These are phyloP conservation scores for Gallinago paraguaiae DNA, from an alignment of 2,113 vertebrate species.

Conservation along the genomic window DNA sequence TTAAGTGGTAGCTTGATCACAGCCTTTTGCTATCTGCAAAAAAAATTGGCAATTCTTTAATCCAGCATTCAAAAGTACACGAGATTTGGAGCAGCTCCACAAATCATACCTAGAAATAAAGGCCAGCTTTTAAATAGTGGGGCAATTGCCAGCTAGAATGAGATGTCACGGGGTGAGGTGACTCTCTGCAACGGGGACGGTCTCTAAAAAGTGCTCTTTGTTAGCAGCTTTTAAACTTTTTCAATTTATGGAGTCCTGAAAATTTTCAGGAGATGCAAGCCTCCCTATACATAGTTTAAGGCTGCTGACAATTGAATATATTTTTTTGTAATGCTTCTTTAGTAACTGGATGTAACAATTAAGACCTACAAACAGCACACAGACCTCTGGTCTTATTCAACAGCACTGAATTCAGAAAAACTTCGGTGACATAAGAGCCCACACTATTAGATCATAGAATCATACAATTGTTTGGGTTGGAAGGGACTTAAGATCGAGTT, in stretches of 20 bases:
- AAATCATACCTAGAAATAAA: background rate
- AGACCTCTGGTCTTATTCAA: background rate
- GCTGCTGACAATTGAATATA: background rate
- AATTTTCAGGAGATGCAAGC: background rate
- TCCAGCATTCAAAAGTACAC: background rate
- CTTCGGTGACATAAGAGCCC: background rate
- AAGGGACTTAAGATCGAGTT: too few species aligned
- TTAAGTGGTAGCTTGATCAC: background rate
- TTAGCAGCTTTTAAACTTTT: background rate
- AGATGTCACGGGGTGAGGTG: background rate
- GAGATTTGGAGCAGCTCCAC: background rate
- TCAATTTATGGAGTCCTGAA: background rate
- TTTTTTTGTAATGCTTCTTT: background rate
- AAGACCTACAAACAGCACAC: background rate
- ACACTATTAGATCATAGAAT: background rate
- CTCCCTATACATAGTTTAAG: background rate
- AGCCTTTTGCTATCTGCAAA: background rate
- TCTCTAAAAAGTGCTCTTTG: background rate
- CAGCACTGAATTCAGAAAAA: background rate
- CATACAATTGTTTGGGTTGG: too few species aligned
- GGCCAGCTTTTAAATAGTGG: background rate
- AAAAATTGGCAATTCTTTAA: background rate
- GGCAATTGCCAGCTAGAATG: background rate
- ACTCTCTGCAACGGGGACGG: background rate
- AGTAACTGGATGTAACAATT: background rate